Conservation (phyloP, 2,797 vertebrate species). For the Eidolon dupreanum region DNA sequence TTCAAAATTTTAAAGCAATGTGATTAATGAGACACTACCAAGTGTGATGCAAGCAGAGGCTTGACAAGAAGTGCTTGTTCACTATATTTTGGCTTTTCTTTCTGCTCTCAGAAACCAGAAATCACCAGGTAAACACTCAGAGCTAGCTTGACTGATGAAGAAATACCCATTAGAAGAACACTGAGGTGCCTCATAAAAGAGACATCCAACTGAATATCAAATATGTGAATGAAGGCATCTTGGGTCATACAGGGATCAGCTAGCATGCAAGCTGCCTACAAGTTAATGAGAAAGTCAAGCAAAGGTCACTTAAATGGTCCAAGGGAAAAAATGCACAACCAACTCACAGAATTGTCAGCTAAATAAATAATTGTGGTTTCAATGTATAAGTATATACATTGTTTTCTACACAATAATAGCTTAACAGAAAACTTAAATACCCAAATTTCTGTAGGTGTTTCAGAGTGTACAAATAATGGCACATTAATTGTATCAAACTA, state of each 20-base stretch:
- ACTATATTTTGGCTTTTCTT: neutral
- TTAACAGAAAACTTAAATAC: neutral
- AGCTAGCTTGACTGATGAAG: neutral
- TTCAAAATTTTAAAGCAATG: neutral
- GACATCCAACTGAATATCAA: neutral
- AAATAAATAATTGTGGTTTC: neutral
- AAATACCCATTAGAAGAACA: neutral
- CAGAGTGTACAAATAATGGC: neutral
- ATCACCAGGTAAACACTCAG: neutral
- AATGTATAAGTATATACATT: neutral
- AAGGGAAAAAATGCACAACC: neutral
- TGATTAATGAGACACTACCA: conserved; percentile 1
- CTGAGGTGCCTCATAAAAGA: neutral
- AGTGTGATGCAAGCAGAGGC: neutral
- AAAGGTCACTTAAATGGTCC: neutral
- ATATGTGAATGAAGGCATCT: neutral
- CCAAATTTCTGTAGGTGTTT: neutral
- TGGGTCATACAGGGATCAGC: neutral
- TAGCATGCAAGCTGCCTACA: neutral
- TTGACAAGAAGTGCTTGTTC: neutral
- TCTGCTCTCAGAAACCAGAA: neutral
- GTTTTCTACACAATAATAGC: neutral
- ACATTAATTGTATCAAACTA: neutral
- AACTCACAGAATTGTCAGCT: neutral
- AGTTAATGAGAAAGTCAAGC: neutral